Evolutionary conservation across 2,113 vertebrate genomes (phyloP), one percentile per base, ranked within the genome.

Genomic region (Platycercus adscitus): DNA sequence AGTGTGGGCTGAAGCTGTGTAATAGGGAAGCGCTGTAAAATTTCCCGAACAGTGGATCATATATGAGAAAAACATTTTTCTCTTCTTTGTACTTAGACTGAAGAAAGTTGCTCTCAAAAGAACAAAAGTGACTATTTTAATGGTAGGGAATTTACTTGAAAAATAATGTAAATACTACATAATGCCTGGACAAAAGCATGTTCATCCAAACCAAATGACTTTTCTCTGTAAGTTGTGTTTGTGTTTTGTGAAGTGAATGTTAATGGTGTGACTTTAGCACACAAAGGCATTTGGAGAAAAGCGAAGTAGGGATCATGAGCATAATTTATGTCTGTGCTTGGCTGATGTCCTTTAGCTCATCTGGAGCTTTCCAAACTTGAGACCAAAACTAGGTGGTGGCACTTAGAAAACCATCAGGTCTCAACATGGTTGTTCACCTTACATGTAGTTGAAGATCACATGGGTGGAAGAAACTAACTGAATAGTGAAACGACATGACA

Each of bases 21-120:
- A 71, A 78, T 26, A 89, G 60, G 41, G 35, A 95, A 72, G 72
- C 91, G 66, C 81, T 94, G n/a, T 84, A 86, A 93, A 95, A 84
- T 79, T n/a, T 86, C 64, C 68, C 64, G 65, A 92, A 92, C 41
- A 85, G 52, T 66, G 26, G 60, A 86, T 96, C 46, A 39, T 33
- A 7, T 92, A 17, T 37, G 52, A 69, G 47, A 73, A 86, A 61
- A 86, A 43, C 29, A 18, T 86, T 89, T 94, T 94, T 65, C 53
- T 52, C 21, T 63, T 86, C 79, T 85, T 93, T n/a, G 17, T 92
- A 20, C n/a, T 88, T 83, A 28, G 35, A 26, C 39, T 73, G 53
- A 93, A 69, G 55, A 80, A 93, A 92, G 94, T 84, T 78, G 26
- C 53, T 86, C 65, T 88, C 55, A 53, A 68, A 88, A 86, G 70